A percentile compares a stretch with the other conserved stretches of the same genome.
Conservation (phyloP, 2,888 invertebrate species). For the Oscheius myriophilus region DNA sequence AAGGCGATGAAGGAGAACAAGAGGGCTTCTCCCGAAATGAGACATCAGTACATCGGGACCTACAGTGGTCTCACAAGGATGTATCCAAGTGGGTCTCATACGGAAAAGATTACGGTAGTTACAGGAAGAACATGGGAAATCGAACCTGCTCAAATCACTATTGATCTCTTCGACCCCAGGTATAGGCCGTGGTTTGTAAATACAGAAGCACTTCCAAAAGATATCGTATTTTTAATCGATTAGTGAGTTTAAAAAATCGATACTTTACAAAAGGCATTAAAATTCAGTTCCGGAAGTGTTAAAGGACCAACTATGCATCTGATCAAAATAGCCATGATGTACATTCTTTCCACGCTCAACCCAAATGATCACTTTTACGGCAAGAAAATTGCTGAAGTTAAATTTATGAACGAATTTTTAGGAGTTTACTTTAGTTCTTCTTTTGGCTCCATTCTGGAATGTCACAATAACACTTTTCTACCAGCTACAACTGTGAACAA, state of each 20-base stretch:
- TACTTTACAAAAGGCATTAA: background rate
- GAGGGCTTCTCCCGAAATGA: conserved; percentile 39
- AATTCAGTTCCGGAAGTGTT: conserved; percentile 52
- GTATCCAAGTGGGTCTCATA: conserved; percentile 57
- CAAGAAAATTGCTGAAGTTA: too few species aligned
- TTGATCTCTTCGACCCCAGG: conserved; percentile 69
- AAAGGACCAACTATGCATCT: conserved; percentile 68
- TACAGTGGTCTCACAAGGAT: conserved; percentile 67
- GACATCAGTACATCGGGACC: conserved; percentile 68
- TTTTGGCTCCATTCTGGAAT: conserved; percentile 47
- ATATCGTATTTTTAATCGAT: conserved; percentile 69
- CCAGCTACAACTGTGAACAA: conserved; percentile 70
- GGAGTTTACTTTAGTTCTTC: conserved; percentile 46
- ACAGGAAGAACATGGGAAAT: conserved; percentile 60
- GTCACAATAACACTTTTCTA: conserved; percentile 58
- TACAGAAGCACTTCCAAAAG: conserved; percentile 66
- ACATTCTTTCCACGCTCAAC: conserved; percentile 63
- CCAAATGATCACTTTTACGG: conserved; percentile 69
- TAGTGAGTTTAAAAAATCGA: conserved; percentile 54
- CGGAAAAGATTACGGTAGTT: background rate
- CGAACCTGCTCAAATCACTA: conserved; percentile 59
- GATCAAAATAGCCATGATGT: conserved; percentile 64
- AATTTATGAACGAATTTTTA: conserved; percentile 9
- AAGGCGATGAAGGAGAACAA: conserved; percentile 54
- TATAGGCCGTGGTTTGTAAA: conserved; percentile 68